Evolutionary conservation across 2,113 vertebrate species (phyloP).

Genomic region (Hipposideros armiger): DNA sequence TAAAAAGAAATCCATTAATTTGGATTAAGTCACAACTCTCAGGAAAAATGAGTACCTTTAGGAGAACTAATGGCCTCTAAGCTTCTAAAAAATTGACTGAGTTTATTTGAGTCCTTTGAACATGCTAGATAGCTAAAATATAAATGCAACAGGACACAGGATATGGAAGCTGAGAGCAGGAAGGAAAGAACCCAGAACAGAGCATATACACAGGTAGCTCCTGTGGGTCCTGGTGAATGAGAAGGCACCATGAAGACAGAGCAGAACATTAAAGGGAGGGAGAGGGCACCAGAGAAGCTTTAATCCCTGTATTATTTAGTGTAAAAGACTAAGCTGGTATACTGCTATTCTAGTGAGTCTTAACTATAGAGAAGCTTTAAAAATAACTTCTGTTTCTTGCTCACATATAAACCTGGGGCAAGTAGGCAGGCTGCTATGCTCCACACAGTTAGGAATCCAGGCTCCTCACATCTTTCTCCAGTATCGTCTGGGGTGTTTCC

Average conservation of each 20-base stretch:
- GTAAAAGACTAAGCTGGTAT: neutral
- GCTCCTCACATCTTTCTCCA: neutral
- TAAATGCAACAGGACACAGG: neutral
- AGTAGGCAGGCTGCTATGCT: neutral
- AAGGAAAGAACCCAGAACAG: neutral
- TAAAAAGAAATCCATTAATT: conserved; percentile 9
- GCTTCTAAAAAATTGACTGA: neutral
- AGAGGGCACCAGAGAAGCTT: neutral
- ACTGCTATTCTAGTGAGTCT: neutral
- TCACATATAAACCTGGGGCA: neutral
- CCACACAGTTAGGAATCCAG: neutral
- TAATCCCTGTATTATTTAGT: neutral
- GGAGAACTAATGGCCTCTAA: neutral
- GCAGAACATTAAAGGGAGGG: neutral
- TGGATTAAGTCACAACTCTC: conserved; percentile 15
- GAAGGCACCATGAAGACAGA: neutral
- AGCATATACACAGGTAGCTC: neutral
- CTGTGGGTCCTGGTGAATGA: neutral
- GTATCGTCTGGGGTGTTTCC: neutral
- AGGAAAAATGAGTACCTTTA: neutral
- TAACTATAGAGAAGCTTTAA: neutral
- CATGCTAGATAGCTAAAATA: neutral
- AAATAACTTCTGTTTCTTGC: neutral
- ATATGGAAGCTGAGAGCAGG: neutral
- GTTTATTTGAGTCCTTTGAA: conserved; percentile 18